phyloP scores from a whole-genome alignment of 2,113 vertebrate species.

The Phalacrocorax brasilianus region DNA sequence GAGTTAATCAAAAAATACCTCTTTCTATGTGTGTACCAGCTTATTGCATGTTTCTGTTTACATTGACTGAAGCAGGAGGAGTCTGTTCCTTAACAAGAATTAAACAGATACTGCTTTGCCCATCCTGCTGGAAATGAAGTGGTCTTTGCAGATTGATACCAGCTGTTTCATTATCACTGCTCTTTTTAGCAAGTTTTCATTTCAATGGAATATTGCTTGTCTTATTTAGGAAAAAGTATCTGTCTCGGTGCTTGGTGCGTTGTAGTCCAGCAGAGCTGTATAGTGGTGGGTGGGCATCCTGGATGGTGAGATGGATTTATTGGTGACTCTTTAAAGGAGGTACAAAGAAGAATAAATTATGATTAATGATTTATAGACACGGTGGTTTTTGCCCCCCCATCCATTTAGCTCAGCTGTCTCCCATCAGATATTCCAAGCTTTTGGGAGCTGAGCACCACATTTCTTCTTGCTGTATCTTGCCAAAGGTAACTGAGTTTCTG shows the following conservation, averaged over 20 bases:
- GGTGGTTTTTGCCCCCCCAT: not conserved
- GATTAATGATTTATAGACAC: not conserved
- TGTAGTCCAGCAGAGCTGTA: not conserved
- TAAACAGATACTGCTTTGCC: conserved; percentile 29
- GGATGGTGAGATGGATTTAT: not conserved
- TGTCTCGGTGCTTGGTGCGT: rapidly evolving
- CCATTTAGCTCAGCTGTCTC: not conserved
- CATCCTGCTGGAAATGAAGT: conserved; percentile 16
- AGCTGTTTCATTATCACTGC: conserved; percentile 31
- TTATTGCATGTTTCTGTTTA: not conserved
- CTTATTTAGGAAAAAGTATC: not conserved
- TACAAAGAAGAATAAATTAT: not conserved
- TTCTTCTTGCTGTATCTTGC: not conserved
- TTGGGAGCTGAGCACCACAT: not conserved
- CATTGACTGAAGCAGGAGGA: not conserved
- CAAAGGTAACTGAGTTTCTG: not conserved
- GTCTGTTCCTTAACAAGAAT: not conserved
- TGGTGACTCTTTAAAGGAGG: not conserved
- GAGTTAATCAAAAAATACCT: not conserved
- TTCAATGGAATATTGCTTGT: not conserved
- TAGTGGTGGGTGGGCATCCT: not conserved
- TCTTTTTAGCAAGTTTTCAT: not conserved
- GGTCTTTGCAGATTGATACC: conserved; percentile 22
- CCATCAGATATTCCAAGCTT: not conserved
- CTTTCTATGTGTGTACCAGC: not conserved